phyloP scores from a whole-genome alignment of 2,797 vertebrate genomes.

The Acipenser ruthenus region DNA sequence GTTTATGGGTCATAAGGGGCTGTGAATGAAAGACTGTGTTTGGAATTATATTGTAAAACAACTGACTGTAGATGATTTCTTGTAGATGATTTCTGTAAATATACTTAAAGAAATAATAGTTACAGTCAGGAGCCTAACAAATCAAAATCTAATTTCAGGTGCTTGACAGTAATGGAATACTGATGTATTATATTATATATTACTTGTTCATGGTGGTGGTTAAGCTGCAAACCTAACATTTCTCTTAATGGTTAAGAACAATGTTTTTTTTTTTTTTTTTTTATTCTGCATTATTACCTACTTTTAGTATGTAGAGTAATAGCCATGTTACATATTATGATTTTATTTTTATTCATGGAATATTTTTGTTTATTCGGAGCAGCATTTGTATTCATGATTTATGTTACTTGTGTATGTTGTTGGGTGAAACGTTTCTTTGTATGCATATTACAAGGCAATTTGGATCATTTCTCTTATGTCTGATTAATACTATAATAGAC shows the following conservation, averaged over 20 bases:
- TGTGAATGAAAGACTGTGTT: constrained; percentile 35
- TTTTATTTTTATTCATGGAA: constrained; percentile 12
- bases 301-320: constrained; percentile 26
- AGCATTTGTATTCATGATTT: not conserved
- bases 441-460: too few relatives aligned
- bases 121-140: constrained; percentile 64
- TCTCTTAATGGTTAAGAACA: constrained; percentile 18
- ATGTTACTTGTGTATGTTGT: too few relatives aligned
- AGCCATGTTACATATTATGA: constrained; percentile 13
- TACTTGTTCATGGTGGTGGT: constrained; percentile 32
- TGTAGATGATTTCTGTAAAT: constrained; percentile 33
- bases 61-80: constrained; percentile 15
- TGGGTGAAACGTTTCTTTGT: too few relatives aligned
- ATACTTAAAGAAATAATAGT: constrained; percentile 61
- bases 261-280: too few relatives aligned
- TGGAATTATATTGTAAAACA: constrained; percentile 31
- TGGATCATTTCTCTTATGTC: too few relatives aligned
- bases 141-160: constrained; percentile 81
- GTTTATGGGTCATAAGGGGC: constrained; percentile 38
- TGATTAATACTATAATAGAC: too few relatives aligned
- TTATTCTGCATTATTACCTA: constrained; percentile 44
- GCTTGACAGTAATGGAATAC: constrained; percentile 63
- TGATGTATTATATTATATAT: constrained; percentile 64
- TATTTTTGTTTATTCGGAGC: constrained; percentile 21
- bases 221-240: constrained; percentile 25